Base-by-base conservation (phyloP, 2,888 invertebrate genomes). In the Pedicia rivosa region DNA sequence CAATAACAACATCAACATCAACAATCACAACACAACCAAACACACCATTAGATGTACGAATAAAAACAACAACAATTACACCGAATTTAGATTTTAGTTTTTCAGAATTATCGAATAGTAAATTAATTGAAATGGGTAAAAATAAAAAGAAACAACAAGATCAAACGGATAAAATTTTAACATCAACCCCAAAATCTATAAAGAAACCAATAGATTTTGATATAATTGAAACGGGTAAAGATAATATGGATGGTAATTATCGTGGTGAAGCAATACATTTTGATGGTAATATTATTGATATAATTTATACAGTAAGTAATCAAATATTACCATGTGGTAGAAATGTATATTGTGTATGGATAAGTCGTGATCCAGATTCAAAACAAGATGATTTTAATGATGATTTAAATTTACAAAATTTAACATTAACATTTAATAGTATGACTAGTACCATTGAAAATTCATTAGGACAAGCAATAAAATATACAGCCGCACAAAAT, bases 311-410 rank as follows among this genome's bases (percentile, higher is more conserved):
- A 6, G 68, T 69, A 24, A 68, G 68, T 5, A 63, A 59, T 32
- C 66, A 69, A 59, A 61, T 57, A 42, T 52, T 65, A 30, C 58
- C 56, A 3, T 63, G 62, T 40, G 69, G 70, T 3, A 56, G 60
- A n/a, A 52, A 60, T 31, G 66, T 72, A 17, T 69, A 68, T 40
- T 73, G 72, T 53, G 67, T 75, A 47, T 76, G 75, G 66, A 65
- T 75, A 36, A 70, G 73, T 16, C 55, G 65, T 5, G 64, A 65
- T 45, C 62, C 63, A 1, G 61, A 59, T 38, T 54, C 55, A 5
- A 50, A 51, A 10, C 42, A 52, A 10, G 30, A 38, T 30, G 40
- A 31, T 15, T 42, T 45, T 16, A 44, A 45, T 35, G 28, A 41
- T 20, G 44, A 48, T 29, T 45, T 47, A 22, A 47, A 44, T 33